A percentile compares a stretch with the other conserved stretches of the same genome.
These are phyloP conservation scores for Eupithecia vulgata DNA, from an alignment of 2,888 invertebrate genomes.

Conservation along the genomic window DNA sequence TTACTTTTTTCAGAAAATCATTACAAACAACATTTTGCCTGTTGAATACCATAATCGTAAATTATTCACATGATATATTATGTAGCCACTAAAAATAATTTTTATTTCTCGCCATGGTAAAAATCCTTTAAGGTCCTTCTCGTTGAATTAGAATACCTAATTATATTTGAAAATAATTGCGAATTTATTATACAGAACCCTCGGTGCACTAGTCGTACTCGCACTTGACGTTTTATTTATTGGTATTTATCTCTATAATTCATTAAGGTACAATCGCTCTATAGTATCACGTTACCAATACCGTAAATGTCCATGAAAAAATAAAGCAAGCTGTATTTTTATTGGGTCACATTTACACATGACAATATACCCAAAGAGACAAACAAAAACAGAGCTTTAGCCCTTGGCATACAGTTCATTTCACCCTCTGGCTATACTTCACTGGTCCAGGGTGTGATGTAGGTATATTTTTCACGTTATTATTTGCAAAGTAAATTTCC, in stretches of 20 bases:
- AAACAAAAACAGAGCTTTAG: background rate
- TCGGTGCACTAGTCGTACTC: no score
- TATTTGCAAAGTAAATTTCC: constrained; percentile 50
- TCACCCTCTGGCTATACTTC: background rate
- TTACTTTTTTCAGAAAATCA: background rate
- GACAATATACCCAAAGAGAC: background rate
- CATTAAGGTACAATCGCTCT: no score
- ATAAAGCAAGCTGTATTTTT: background rate
- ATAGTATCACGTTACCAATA: background rate
- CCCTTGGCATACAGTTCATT: constrained; percentile 10
- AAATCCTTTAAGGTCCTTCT: no score
- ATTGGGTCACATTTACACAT: background rate
- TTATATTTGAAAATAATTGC: no score
- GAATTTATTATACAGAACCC: no score
- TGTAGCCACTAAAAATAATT: no score
- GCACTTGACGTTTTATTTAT: no score
- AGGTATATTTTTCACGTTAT: constrained; percentile 49
- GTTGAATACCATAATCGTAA: no score
- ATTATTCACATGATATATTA: no score
- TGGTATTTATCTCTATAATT: no score
- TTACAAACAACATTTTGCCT: background rate
- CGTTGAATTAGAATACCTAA: no score
- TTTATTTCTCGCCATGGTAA: no score
- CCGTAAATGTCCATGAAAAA: background rate
- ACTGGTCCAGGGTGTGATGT: constrained; percentile 32